These are phyloP conservation scores for Heterodera carotae DNA, from an alignment of 1,140 invertebrate genomes.

Conservation along the genomic window DNA sequence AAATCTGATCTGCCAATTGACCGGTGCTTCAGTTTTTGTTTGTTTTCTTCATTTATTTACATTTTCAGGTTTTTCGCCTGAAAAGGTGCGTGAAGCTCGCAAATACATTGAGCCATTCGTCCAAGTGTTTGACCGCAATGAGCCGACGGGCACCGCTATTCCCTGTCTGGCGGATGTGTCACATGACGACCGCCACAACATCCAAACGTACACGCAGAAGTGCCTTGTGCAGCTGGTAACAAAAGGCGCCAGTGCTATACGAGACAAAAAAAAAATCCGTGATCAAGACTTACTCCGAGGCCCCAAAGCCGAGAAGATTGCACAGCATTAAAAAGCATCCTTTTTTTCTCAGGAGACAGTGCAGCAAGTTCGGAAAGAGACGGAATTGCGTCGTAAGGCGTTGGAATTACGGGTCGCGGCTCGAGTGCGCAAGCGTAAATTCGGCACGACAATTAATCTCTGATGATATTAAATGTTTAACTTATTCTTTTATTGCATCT, in stretches of 20 bases:
- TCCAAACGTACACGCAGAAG: slow-evolving; percentile 29
- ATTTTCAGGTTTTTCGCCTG: slow-evolving; percentile 41
- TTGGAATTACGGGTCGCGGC: neutral
- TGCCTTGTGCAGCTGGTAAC: slow-evolving; percentile 22
- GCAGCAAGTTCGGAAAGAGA: slow-evolving; percentile 14
- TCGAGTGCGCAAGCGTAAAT: slow-evolving; percentile 31
- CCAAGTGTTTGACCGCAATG: slow-evolving; percentile 31
- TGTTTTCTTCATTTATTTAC: slow-evolving; percentile 1
- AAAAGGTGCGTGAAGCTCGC: slow-evolving; percentile 34
- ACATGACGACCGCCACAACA: slow-evolving; percentile 43
- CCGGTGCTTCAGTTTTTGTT: slow-evolving; percentile 30
- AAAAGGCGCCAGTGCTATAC: no score
- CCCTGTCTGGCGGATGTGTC: slow-evolving; percentile 33
- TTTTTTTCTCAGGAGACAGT: neutral
- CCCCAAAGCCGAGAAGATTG: no score
- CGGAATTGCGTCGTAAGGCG: slow-evolving; percentile 9
- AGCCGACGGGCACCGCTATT: slow-evolving; percentile 44
- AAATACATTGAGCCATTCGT: slow-evolving; percentile 46
- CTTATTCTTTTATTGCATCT: neutral
- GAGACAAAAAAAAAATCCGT: no score
- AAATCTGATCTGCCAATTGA: slow-evolving; percentile 44
- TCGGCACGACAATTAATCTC: slow-evolving; percentile 23
- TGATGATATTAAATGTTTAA: neutral
- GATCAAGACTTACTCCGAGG: no score
- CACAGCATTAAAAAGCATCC: no score